Base-by-base conservation (phyloP, 2,888 invertebrate species). In the Clivina fossor region DNA sequence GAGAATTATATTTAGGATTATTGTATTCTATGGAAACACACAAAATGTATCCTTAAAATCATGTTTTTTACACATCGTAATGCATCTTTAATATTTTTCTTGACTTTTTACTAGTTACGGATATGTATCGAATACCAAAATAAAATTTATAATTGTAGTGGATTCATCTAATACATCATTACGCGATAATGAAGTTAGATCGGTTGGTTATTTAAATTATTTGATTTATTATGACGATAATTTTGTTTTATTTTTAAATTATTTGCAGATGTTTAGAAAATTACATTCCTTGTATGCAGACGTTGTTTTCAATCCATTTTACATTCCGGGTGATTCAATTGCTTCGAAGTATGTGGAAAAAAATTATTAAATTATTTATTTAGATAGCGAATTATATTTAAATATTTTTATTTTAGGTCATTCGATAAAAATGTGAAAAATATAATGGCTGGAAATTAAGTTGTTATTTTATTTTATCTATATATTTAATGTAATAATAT, bases 261-360 rank as follows among this genome's bases (percentile, higher is more conserved):
- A 64, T 65, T 69, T 68, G 26, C 65, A 88, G 87, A 88, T 89
- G 80, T 93, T 93, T 69, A 82, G 94, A 56, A 89, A 90, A 72
- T 79, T 98, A 30, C 98, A 99, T 70, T 84, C 86, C 43, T 83
- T 93, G 30, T 98, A 96, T 71, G 90, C 93, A 1, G 94, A 97
- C 72, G 89, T 93, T 60, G 87, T 98, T 56, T 95, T 93, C 68
- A 96, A 97, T 77, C 97, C 98, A 38, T 98, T 99, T 74, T 95
- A 97, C 76, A 83, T 90, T 67, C 94, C 96, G 22, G 95, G 95
- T 20, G 91, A 94, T 67, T 83, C 85, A 63, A 87, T 98, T 43
- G 83, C 81, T 37, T 96, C 96, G 3, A 84, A 81, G 94, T 95
- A 80, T 83, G n/a, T n/a, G 83, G 71, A 58, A 41, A 50, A 44